Conservation (phyloP, 2,113 vertebrate species). For the Tonatia bakeri region DNA sequence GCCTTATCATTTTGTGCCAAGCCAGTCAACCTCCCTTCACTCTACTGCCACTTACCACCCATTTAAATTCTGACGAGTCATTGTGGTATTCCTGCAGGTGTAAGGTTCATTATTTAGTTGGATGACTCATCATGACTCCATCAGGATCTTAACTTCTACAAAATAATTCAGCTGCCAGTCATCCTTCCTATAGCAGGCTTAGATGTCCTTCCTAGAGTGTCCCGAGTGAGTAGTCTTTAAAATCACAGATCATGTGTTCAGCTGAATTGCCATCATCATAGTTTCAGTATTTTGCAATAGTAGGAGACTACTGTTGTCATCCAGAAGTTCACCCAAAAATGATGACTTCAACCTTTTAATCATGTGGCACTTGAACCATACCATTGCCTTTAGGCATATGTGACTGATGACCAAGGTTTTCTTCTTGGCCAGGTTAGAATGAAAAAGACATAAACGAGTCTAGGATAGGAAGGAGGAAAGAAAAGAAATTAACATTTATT, state of each 20-base stretch:
- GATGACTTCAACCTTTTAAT: neutral
- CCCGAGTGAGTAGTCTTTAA: neutral
- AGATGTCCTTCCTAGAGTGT: neutral
- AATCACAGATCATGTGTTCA: neutral
- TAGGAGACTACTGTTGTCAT: neutral
- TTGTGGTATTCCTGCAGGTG: neutral
- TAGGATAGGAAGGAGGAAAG: neutral
- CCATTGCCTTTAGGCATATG: neutral
- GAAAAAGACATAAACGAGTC: neutral
- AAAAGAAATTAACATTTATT: neutral
- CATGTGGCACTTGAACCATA: neutral
- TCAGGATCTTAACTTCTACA: neutral
- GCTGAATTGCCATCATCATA: neutral
- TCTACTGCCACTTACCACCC: neutral
- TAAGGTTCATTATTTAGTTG: neutral
- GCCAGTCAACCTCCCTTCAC: neutral
- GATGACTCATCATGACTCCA: slow-evolving; percentile 3
- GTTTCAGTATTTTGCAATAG: neutral
- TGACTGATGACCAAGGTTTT: neutral
- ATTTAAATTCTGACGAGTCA: neutral
- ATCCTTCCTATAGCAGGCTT: neutral
- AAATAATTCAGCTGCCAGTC: neutral
- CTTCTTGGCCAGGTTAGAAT: neutral
- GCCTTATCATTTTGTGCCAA: neutral
- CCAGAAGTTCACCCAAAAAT: neutral